phyloP scores from a whole-genome alignment of 2,888 invertebrate species.

The Rotaria socialis region DNA sequence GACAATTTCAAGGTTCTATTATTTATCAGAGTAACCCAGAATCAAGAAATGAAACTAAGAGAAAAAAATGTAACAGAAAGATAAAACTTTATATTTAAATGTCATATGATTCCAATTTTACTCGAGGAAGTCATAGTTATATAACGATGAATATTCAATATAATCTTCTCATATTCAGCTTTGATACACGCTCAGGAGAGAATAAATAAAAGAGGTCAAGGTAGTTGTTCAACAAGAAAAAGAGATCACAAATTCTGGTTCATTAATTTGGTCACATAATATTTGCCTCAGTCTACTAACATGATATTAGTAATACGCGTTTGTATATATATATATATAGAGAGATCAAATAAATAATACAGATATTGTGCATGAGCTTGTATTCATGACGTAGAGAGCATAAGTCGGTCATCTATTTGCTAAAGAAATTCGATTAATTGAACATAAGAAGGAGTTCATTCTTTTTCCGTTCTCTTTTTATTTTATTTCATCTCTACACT shows the following conservation, averaged over 20 bases:
- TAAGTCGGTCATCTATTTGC: not conserved
- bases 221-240: not conserved
- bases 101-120: no score
- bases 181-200: not conserved
- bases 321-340: not conserved
- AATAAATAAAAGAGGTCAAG: not conserved
- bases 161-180: not conserved
- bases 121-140: not conserved
- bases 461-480: not conserved
- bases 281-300: not conserved
- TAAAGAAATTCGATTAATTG: not conserved
- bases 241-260: not conserved
- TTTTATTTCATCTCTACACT: not conserved
- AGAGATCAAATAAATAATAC: not conserved
- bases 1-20: not conserved
- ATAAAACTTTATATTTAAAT: not conserved
- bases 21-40: not conserved
- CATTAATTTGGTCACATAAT: not conserved
- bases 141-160: not conserved
- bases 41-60: not conserved
- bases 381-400: not conserved
- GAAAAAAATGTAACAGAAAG: not conserved
- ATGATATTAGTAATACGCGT: not conserved
- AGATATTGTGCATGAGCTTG: not conserved
- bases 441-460: not conserved